These are phyloP conservation scores for Caenorhabditis inopinata DNA, from an alignment of 1,140 invertebrate genomes.

Conservation along the genomic window DNA sequence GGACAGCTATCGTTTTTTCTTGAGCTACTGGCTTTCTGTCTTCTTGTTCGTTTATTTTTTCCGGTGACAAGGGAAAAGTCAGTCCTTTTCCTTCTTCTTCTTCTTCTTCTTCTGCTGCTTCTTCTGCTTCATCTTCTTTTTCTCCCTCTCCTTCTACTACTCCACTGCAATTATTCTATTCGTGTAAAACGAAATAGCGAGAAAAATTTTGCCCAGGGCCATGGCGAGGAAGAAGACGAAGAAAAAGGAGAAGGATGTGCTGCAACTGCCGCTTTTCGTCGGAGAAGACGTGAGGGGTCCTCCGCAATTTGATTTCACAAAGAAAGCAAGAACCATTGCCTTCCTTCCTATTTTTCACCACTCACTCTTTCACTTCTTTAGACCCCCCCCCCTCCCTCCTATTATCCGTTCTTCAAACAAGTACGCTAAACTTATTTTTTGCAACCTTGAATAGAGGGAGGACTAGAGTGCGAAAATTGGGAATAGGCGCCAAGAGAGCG, in stretches of 20 bases:
- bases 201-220: constrained; percentile 9
- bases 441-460: neutral
- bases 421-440: neutral
- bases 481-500: neutral
- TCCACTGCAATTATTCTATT: constrained; percentile 31
- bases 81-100: neutral
- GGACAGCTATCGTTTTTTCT: no score
- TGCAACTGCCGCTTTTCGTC: neutral
- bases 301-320: constrained; percentile 23
- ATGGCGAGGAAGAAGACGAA: neutral
- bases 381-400: neutral
- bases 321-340: constrained; percentile 4
- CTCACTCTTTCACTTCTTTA: neutral
- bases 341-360: neutral
- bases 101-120: neutral
- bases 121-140: neutral
- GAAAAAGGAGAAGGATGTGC: constrained; percentile 3
- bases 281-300: neutral
- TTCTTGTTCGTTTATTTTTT: neutral
- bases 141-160: neutral
- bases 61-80: constrained; percentile 11
- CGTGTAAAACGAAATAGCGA: neutral
- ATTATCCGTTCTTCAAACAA: constrained; percentile 33
- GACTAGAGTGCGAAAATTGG: neutral
- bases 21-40: neutral